Conservation (phyloP, 2,888 invertebrate genomes). For the Sinodicranocentrus sp. region DNA sequence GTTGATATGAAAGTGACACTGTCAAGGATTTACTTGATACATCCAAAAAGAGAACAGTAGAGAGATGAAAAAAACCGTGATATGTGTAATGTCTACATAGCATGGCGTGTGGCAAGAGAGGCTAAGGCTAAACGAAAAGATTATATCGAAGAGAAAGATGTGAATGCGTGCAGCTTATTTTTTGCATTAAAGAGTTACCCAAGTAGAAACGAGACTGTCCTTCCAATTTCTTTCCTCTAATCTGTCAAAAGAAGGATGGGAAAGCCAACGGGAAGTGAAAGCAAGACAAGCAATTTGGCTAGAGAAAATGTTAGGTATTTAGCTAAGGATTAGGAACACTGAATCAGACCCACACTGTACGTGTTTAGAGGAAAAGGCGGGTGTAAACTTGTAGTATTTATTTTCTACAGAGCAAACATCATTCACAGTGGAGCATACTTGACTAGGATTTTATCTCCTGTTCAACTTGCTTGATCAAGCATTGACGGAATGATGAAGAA, state of each 20-base stretch:
- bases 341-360: too few relatives aligned
- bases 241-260: conserved; percentile 42
- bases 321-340: conserved; percentile 18
- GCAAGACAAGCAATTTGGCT: conserved; percentile 57
- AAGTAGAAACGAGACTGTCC: conserved; percentile 30
- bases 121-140: conserved; percentile 17
- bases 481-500: conserved; percentile 23
- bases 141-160: conserved; percentile 21
- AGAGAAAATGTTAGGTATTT: conserved; percentile 32
- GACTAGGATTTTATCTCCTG: background rate
- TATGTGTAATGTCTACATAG: conserved; percentile 3
- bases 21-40: conserved; percentile 32
- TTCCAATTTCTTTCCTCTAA: conserved; percentile 39
- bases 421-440: too few relatives aligned
- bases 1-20: conserved; percentile 32
- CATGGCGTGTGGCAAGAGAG: background rate
- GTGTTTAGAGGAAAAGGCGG: too few relatives aligned
- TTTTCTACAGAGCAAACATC: too few relatives aligned
- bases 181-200: conserved; percentile 52
- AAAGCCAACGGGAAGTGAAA: conserved; percentile 32
- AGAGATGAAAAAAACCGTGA: conserved; percentile 19
- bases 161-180: conserved; percentile 36
- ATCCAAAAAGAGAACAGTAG: background rate
- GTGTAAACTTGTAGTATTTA: too few relatives aligned
- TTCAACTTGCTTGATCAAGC: conserved; percentile 8